Evolutionary conservation across 2,888 invertebrate genomes (phyloP).

Genomic region (Hybos culiciformis): DNA sequence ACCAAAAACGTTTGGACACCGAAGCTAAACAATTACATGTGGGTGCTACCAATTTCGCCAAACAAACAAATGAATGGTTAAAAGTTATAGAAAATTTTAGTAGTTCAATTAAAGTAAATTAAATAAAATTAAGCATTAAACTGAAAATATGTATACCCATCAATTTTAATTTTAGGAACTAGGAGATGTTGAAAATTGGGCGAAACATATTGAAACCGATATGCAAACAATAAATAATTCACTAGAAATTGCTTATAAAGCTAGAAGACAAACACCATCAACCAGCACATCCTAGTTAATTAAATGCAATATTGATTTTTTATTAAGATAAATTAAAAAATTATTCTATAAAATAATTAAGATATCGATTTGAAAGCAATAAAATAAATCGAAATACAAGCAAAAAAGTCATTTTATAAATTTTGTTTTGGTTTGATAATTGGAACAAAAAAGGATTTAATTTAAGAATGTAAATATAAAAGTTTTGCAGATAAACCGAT

Average conservation of each 20-base stretch:
- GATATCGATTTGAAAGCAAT: too few species aligned
- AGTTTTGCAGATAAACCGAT: too few species aligned
- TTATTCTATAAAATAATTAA: too few species aligned
- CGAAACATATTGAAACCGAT: constrained; percentile 89
- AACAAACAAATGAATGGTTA: constrained; percentile 96
- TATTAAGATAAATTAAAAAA: too few species aligned
- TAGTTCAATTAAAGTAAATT: constrained; percentile 54
- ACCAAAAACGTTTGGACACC: constrained; percentile 93
- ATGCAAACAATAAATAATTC: constrained; percentile 86
- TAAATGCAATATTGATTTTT: too few species aligned
- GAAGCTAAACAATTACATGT: constrained; percentile 92
- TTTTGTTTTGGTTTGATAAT: too few species aligned
- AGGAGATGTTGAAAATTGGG: constrained; percentile 99
- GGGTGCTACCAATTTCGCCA: constrained; percentile 87
- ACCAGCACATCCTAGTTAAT: neutral
- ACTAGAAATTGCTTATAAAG: constrained; percentile 86
- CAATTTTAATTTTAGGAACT: constrained; percentile 47
- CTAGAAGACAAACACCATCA: constrained; percentile 35
- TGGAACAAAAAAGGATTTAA: too few species aligned
- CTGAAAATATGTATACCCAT: neutral
- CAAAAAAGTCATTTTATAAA: too few species aligned
- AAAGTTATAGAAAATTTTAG: constrained; percentile 78
- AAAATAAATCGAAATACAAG: too few species aligned
- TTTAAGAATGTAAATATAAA: too few species aligned
- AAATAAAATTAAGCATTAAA: neutral